Conservation (phyloP, 2,888 invertebrate species). For the Suillia variegata region DNA sequence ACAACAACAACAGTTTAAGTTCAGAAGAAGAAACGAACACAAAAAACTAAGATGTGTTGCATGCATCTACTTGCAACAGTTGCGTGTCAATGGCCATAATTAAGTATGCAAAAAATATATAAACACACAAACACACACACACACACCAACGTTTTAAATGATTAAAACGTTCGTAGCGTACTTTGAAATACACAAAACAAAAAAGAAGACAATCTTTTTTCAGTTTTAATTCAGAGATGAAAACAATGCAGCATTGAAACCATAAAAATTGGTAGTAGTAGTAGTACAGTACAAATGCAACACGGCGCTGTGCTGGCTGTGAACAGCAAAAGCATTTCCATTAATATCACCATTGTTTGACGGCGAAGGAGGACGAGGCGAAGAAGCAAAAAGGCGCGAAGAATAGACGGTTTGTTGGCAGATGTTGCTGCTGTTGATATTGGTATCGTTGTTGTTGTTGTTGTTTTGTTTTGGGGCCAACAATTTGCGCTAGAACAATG, state of each 20-base stretch:
- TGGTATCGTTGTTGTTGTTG: background rate
- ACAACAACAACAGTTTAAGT: background rate
- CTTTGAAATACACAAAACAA: background rate
- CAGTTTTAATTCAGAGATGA: too few relatives aligned
- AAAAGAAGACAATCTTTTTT: background rate
- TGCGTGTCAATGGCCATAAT: slow-evolving; percentile 54
- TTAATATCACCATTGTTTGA: slow-evolving; percentile 5
- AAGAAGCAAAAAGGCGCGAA: too few relatives aligned
- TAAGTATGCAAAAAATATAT: slow-evolving; percentile 45
- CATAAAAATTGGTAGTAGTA: too few relatives aligned
- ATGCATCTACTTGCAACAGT: slow-evolving; percentile 37
- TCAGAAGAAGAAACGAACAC: background rate
- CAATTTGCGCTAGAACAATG: slow-evolving; percentile 18
- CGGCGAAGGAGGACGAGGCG: too few relatives aligned
- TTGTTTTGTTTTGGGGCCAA: slow-evolving; percentile 12
- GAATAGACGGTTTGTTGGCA: background rate
- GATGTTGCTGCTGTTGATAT: too few relatives aligned
- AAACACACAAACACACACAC: background rate
- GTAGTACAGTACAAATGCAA: too few relatives aligned
- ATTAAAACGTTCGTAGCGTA: background rate
- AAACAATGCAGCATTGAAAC: slow-evolving; percentile 2
- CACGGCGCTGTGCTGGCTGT: too few relatives aligned
- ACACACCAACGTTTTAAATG: background rate
- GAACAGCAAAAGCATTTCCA: background rate
- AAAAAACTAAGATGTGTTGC: too few relatives aligned